Evolutionary conservation across 35 echinoderm and acorn worm species (phyloP), one percentile per base, ranked within the genome.

Genomic region (Heliocidaris tuberculata): DNA sequence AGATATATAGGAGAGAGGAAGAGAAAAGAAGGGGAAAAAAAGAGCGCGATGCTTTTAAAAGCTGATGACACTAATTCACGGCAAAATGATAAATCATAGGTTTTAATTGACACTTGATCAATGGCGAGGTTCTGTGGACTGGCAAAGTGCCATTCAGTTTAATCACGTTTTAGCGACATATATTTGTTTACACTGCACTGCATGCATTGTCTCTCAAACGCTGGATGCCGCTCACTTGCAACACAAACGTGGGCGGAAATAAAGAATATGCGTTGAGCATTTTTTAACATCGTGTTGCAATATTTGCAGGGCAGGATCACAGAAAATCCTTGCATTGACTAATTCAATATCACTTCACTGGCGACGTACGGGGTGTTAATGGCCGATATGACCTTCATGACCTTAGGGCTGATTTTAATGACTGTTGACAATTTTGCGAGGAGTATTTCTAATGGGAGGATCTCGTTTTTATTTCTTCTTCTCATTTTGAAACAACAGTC

Each of bases 31-130:
- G 31, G 32, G 87, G 32, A 31, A 30, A 48, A 89, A 89, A 89
- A 89, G 12, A 89, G 12, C 31, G 87, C 19, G 29, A 89, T 89
- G 87, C 87, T 89, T 89, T 89, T 89, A 89, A 48, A 89, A 89
- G 87, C 87, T 89, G 47, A 89, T 89, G 87, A 89, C 87, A 89
- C 87, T 89, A 89, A 89, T 89, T 89, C 87, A 89, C 4, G 19
- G 87, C 31, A 89, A 89, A 89, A 89, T 89, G 87, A 89, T 89
- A 89, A 89, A 89, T 89, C 87, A 89, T 89, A 48, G 87, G 31
- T 48, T 48, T 48, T 89, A 89, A 89, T 89, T 89, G 87, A 32
- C 87, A 19, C 87, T 89, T 47, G 87, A 89, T 89, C 87, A 89
- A 89, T 89, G 9, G 87, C 15, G 47, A n/a, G 31, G 65, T 47